Percentiles rank a stretch among this genome's conserved stretches.
Evolutionary conservation across 2,888 invertebrate genomes (phyloP).

Genomic region (Polyommatus iphigenia): DNA sequence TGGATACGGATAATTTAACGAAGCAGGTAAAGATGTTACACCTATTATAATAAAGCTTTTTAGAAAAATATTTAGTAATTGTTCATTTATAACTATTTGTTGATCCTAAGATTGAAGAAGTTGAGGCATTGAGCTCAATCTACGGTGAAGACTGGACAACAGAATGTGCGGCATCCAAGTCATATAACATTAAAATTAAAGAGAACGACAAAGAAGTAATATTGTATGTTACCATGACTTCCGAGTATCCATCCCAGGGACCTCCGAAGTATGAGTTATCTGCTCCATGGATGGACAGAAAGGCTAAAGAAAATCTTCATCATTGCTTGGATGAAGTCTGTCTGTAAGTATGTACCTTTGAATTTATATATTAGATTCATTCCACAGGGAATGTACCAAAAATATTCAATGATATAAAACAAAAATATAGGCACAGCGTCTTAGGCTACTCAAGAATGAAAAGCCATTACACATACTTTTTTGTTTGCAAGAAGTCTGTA

Average conservation of each 20-base stretch:
- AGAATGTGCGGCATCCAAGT: constrained; percentile 77
- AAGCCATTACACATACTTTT: too few species aligned
- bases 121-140: constrained; percentile 86
- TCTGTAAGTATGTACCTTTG: constrained; percentile 75
- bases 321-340: constrained; percentile 82
- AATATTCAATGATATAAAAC: neutral
- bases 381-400: neutral
- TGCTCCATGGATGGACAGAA: constrained; percentile 84
- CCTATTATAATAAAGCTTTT: too few species aligned
- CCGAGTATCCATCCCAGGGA: constrained; percentile 82
- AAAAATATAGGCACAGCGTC: too few species aligned
- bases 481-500: too few species aligned
- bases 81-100: neutral
- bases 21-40: constrained; percentile 44
- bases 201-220: constrained; percentile 75
- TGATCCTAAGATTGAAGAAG: constrained; percentile 80
- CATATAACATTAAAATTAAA: constrained; percentile 81
- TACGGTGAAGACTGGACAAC: constrained; percentile 85
- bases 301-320: constrained; percentile 79
- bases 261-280: constrained; percentile 86
- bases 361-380: neutral
- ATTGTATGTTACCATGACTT: constrained; percentile 82
- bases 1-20: constrained; percentile 58
- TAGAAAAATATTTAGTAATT: neutral
- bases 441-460: too few species aligned